These are phyloP conservation scores for Grammomys surdaster DNA, from an alignment of 2,113 vertebrate genomes.

Conservation along the genomic window DNA sequence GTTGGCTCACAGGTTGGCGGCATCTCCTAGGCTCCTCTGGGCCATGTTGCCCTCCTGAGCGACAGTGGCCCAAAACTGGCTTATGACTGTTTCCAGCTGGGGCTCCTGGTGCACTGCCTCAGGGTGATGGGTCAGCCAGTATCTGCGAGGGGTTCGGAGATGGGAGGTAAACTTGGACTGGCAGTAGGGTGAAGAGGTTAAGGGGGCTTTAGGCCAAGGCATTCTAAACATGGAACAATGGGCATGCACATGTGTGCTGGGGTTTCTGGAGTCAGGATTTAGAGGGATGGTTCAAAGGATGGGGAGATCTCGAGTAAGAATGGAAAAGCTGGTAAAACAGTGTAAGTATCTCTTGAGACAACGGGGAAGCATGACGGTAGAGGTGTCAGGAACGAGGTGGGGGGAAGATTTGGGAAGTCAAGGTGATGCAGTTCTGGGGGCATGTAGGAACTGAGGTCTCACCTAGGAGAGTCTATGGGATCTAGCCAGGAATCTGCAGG, in stretches of 20 bases:
- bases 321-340: background rate
- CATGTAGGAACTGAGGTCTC: background rate
- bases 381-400: background rate
- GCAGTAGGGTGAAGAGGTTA: background rate
- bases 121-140: constrained; percentile 91
- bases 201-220: background rate
- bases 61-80: constrained; percentile 90
- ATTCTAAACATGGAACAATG: background rate
- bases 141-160: constrained; percentile 83
- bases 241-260: background rate
- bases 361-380: background rate
- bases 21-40: constrained; percentile 86
- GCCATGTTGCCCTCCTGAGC: constrained; percentile 84
- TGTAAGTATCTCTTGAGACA: background rate
- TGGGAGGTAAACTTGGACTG: background rate
- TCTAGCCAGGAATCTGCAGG: constrained; percentile 21
- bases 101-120: constrained; percentile 90
- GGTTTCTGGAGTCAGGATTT: background rate
- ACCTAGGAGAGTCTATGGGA: background rate
- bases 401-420: background rate
- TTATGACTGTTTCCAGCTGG: constrained; percentile 90
- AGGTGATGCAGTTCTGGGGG: background rate
- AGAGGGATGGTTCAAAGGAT: background rate
- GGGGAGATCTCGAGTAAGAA: background rate
- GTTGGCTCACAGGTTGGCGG: constrained; percentile 89